A percentile compares a stretch with the other conserved stretches of the same genome.
These are phyloP conservation scores for Chionomys nivalis DNA, from an alignment of 2,113 vertebrate species.

Conservation along the genomic window DNA sequence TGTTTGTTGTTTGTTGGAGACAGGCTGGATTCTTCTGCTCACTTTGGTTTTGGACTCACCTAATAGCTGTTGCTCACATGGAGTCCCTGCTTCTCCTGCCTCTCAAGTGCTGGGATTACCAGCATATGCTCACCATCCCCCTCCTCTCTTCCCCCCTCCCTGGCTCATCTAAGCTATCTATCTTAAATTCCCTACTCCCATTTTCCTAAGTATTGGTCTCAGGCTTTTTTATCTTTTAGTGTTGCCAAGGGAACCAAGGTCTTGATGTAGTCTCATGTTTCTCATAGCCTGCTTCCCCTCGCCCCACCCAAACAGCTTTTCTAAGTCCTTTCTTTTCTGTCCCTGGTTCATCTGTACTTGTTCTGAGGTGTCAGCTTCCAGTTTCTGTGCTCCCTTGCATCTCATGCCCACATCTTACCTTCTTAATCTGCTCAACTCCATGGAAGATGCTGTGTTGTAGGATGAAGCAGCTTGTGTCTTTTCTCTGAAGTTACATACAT, in stretches of 20 bases:
- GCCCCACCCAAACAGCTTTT: not conserved
- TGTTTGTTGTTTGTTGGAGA: not conserved
- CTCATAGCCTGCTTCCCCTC: not conserved
- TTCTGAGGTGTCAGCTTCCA: not conserved
- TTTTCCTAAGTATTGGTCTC: not conserved
- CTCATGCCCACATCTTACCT: not conserved
- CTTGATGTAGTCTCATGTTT: not conserved
- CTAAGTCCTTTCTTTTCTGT: not conserved
- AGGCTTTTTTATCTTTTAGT: not conserved
- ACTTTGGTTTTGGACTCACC: not conserved
- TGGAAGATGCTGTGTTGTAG: not conserved
- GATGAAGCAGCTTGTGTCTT: not conserved
- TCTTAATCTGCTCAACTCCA: not conserved
- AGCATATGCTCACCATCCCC: no score
- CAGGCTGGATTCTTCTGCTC: not conserved
- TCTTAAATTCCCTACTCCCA: not conserved
- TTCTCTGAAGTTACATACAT: not conserved
- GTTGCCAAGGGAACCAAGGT: not conserved
- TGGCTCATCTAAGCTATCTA: not conserved
- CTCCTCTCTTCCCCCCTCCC: not conserved
- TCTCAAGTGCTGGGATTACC: not conserved
- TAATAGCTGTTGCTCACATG: not conserved
- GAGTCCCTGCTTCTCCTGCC: not conserved
- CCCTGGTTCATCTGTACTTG: not conserved
- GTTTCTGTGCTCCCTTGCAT: not conserved